These are phyloP conservation scores for Ibycter americanus DNA, from an alignment of 2,797 vertebrate genomes.

Conservation along the genomic window DNA sequence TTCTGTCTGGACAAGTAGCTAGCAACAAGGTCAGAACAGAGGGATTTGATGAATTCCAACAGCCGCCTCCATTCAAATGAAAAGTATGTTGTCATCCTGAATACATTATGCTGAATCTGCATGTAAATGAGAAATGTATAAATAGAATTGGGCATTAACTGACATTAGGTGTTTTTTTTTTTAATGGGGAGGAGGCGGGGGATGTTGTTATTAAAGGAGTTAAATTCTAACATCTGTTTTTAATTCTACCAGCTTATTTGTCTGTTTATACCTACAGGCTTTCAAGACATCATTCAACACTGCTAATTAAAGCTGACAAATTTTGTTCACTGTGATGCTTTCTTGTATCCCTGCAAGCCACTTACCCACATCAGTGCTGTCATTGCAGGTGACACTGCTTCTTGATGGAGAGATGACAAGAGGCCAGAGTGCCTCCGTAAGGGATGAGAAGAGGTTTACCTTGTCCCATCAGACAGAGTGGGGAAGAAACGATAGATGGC, in stretches of 20 bases:
- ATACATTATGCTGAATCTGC: slow-evolving; percentile 10
- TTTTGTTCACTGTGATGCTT: slow-evolving; percentile 27
- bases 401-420: slow-evolving; percentile 34
- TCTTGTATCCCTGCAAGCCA: slow-evolving; percentile 37
- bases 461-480: background rate
- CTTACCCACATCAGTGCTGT: slow-evolving; percentile 45
- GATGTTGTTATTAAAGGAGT: slow-evolving; percentile 50
- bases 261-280: slow-evolving; percentile 60
- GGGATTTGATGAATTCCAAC: background rate
- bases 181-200: background rate
- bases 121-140: slow-evolving; percentile 53
- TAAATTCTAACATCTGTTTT: slow-evolving; percentile 65
- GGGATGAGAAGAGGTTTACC: background rate
- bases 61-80: background rate
- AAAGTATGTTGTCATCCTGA: background rate
- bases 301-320: slow-evolving; percentile 65
- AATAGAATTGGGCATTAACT: slow-evolving; percentile 46
- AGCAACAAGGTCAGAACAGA: background rate
- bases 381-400: slow-evolving; percentile 26
- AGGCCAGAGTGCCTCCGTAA: background rate
- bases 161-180: background rate
- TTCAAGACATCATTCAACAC: slow-evolving; percentile 57
- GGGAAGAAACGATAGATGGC: slow-evolving; percentile 11
- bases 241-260: slow-evolving; percentile 55
- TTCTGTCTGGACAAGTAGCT: background rate